phyloP scores from a whole-genome alignment of 1,140 invertebrate genomes.

The Temnothorax nylanderi region DNA sequence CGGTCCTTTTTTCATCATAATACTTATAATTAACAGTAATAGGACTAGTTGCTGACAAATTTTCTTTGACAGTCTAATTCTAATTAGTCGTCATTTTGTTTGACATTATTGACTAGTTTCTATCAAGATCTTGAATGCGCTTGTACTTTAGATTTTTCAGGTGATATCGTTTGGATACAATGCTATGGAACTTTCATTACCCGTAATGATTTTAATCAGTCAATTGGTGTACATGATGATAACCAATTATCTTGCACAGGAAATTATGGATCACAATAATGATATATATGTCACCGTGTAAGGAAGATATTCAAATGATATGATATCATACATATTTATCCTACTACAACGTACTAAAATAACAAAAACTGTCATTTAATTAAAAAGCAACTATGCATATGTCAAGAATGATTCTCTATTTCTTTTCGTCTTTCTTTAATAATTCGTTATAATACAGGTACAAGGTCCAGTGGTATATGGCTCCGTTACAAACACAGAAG shows the following conservation, averaged over 20 bases:
- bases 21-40: neutral
- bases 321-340: neutral
- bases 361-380: neutral
- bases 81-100: neutral
- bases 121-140: neutral
- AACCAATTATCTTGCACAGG: neutral
- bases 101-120: neutral
- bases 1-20: no score
- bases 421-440: neutral
- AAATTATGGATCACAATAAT: conserved; percentile 29
- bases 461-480: conserved; percentile 10
- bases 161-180: neutral
- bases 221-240: neutral
- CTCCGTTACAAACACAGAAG: neutral
- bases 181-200: neutral
- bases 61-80: neutral
- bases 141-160: neutral
- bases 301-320: neutral
- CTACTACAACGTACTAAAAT: neutral
- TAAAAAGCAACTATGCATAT: neutral
- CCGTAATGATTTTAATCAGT: neutral
- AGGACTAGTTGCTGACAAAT: neutral
- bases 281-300: neutral
- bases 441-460: neutral
- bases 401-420: neutral